Base-by-base conservation (phyloP, 2,797 vertebrate species). In the Melopsittacus undulatus region DNA sequence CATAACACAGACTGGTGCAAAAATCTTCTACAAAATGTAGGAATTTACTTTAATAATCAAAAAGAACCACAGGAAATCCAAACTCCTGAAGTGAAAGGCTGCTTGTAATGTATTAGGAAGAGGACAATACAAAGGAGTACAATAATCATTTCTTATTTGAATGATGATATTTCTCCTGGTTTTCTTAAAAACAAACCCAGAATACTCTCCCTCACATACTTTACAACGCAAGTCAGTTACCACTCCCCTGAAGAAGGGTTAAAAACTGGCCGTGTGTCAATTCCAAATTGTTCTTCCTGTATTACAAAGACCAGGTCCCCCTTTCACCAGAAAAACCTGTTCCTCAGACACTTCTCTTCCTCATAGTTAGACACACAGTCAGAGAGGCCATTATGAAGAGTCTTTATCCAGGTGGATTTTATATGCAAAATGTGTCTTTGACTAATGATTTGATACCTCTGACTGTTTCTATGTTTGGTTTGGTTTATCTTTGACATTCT, bases 251-350 rank as follows among this genome's bases (percentile, higher is more conserved):
- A 83, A 86, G 43, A 7, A 81, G 16, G 7, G 8, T 52, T 83
- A 76, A 87, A 93, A 67, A 56, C 40, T 67, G 45, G 17, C 88
- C 26, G n/a, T 73, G 4, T 29, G 20, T 86, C 45, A 86, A 32
- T 32, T 67, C 36, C 38, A 82, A 81, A 32, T 62, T 78, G 34
- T 68, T 86, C 88, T 79, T 51, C 59, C 10, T 34, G 5, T 82
- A 29, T 52, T 75, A 48, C 20, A 72, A 48, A 12, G 57, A 79
- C 66, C 20, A 76, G 57, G 18, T 78, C 26, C 23, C 32, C 87
- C 68, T 57, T 94, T 81, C 83, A 87, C 83, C 75, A 56, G 94
- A 87, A 93, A 80, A 96, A 96, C 88, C 90, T 87, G 96, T 95
- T 97, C 72, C 46, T 83, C 72, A 24, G 74, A 46, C 75, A 90